Conservation (phyloP, 1,140 invertebrate genomes). For the Nomia melanderi region DNA sequence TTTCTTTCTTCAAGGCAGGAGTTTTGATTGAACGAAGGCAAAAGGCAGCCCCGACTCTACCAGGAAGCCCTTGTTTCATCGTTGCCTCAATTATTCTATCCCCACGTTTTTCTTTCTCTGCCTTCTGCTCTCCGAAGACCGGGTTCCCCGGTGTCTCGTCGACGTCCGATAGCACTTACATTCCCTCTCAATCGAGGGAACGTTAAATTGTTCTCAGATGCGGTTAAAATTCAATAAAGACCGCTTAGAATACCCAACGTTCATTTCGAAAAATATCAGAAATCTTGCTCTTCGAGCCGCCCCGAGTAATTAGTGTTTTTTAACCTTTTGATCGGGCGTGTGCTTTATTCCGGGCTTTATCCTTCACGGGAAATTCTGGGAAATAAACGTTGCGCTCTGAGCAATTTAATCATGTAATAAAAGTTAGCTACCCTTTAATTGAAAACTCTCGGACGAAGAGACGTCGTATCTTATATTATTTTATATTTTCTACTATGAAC, state of each 20-base stretch:
- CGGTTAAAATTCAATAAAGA: slow-evolving; percentile 18
- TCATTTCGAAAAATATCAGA: not conserved
- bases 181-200: slow-evolving; percentile 6
- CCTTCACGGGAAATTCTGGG: too few relatives aligned
- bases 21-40: slow-evolving; percentile 73
- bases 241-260: not conserved
- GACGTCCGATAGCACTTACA: slow-evolving; percentile 48
- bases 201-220: slow-evolving; percentile 28
- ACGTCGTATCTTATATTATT: too few relatives aligned
- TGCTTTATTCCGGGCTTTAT: too few relatives aligned
- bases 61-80: slow-evolving; percentile 65
- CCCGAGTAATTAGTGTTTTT: too few relatives aligned
- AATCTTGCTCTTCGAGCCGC: not conserved
- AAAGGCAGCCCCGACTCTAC: slow-evolving; percentile 56
- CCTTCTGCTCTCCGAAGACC: slow-evolving; percentile 38
- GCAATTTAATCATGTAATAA: too few relatives aligned
- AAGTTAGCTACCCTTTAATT: too few relatives aligned
- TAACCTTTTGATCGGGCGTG: too few relatives aligned
- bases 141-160: slow-evolving; percentile 50
- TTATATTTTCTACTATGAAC: too few relatives aligned
- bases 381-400: too few relatives aligned
- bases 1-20: slow-evolving; percentile 67
- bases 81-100: slow-evolving; percentile 71
- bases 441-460: too few relatives aligned
- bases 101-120: slow-evolving; percentile 54